Evolutionary conservation across 1,140 invertebrate genomes (phyloP).

Genomic region (Oppia nitens): DNA sequence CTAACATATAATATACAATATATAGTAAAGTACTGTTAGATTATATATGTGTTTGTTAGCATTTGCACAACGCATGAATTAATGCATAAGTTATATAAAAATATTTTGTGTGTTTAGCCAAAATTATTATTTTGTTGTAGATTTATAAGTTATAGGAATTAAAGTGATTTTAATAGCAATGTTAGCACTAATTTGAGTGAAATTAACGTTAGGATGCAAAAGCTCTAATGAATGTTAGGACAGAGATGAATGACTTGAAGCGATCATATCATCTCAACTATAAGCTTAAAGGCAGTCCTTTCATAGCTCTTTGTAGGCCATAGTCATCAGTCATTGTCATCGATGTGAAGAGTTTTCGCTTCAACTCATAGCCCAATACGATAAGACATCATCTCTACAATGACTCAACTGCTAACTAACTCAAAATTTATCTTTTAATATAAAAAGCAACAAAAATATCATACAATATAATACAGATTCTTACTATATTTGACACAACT

Average conservation of each 20-base stretch:
- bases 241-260: not conserved
- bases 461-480: no score
- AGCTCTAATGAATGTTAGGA: not conserved
- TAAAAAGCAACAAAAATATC: not conserved
- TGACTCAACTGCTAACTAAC: not conserved
- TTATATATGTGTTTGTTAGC: no score
- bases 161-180: not conserved
- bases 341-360: not conserved
- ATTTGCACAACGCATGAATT: not conserved
- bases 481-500: not conserved
- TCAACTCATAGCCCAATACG: not conserved
- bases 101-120: not conserved
- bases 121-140: not conserved
- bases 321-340: not conserved
- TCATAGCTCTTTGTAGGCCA: not conserved
- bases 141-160: no score
- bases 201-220: not conserved
- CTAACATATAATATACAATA: no score
- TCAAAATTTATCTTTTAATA: not conserved
- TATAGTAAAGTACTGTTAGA: not conserved
- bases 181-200: not conserved
- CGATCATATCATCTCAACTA: not conserved
- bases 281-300: not conserved
- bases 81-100: not conserved
- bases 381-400: not conserved